phyloP scores from a whole-genome alignment of 1,140 invertebrate genomes.

The Linepithema humile region DNA sequence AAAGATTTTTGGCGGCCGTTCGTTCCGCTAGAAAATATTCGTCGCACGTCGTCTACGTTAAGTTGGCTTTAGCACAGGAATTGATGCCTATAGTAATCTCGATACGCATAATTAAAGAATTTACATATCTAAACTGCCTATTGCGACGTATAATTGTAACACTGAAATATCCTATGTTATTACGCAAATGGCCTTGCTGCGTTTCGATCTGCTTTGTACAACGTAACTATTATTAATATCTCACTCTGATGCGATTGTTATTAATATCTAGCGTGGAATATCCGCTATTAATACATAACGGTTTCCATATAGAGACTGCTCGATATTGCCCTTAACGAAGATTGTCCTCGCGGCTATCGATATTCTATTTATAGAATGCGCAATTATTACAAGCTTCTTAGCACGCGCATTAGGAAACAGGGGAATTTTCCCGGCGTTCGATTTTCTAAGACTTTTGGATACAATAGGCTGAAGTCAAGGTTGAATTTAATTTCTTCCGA shows the following conservation, averaged over 20 bases:
- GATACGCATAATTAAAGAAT: background rate
- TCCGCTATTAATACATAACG: constrained; percentile 42
- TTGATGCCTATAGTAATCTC: background rate
- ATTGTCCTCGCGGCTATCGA: background rate
- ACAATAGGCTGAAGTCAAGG: background rate
- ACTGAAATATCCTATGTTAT: constrained; percentile 27
- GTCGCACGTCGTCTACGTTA: no score
- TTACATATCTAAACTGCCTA: background rate
- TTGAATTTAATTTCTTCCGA: background rate
- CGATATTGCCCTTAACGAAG: constrained; percentile 28
- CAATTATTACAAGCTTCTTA: background rate
- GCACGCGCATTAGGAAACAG: background rate
- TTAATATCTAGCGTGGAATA: constrained; percentile 42
- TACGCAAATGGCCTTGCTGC: constrained; percentile 46
- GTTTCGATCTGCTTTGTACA: constrained; percentile 38
- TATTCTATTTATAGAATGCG: background rate
- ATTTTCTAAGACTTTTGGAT: background rate
- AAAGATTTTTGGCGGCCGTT: no score
- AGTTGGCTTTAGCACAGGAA: no score
- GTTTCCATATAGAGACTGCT: constrained; percentile 40
- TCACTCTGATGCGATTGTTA: constrained; percentile 43
- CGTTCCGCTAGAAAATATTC: no score
- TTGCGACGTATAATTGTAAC: constrained; percentile 18
- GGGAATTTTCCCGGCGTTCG: background rate
- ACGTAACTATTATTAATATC: constrained; percentile 48